Conservation (phyloP, 2,113 vertebrate genomes). For the Trachemys scripta region DNA sequence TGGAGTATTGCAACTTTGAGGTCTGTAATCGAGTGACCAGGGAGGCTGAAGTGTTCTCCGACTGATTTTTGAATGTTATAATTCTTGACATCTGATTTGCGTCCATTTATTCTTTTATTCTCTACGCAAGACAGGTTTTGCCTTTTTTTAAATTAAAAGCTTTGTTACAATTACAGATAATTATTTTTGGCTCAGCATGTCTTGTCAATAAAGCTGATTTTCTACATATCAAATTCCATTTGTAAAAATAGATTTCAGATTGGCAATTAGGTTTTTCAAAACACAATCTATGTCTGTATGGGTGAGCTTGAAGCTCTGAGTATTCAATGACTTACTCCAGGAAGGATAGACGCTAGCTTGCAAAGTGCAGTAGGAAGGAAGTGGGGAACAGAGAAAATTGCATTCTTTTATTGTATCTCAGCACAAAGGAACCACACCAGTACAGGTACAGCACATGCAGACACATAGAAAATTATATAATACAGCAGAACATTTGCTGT, state of each 20-base stretch:
- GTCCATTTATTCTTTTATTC: too few relatives aligned
- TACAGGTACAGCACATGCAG: not conserved
- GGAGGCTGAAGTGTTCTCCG: too few relatives aligned
- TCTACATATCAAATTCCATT: constrained; percentile 8
- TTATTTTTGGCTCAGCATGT: not conserved
- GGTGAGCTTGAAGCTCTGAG: constrained; percentile 22
- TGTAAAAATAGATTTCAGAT: constrained; percentile 25
- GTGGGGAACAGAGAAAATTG: not conserved
- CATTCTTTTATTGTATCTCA: not conserved
- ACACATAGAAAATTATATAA: not conserved
- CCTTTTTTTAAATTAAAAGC: not conserved
- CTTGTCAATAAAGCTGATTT: not conserved
- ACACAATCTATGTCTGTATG: not conserved
- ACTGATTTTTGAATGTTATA: too few relatives aligned
- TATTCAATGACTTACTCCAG: constrained; percentile 11
- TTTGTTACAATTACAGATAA: not conserved
- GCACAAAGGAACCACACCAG: not conserved
- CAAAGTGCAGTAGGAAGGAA: not conserved
- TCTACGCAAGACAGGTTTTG: not conserved
- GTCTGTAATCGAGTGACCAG: too few relatives aligned
- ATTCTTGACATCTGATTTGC: too few relatives aligned
- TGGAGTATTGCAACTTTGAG: too few relatives aligned
- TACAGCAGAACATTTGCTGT: not conserved
- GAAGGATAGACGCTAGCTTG: not conserved
- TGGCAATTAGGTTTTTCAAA: constrained; percentile 23